Conservation (phyloP, 64 coral and sea anemone genomes). For the Cladopsammia gracilis region DNA sequence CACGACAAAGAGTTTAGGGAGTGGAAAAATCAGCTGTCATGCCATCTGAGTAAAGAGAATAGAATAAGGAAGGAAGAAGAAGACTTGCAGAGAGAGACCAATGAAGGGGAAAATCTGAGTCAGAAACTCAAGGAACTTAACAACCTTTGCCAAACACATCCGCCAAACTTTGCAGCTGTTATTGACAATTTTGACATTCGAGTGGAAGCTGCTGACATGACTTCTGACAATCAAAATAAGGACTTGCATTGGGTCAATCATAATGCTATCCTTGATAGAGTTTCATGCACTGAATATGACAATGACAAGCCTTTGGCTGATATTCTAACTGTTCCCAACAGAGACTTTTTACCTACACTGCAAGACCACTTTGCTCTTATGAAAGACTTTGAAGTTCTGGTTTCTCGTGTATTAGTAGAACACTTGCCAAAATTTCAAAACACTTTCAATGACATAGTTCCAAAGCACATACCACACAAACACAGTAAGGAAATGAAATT, state of each 20-base stretch:
- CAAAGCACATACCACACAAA: conserved; percentile 20
- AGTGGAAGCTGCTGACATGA: background rate
- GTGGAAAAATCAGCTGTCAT: background rate
- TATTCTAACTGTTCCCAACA: background rate
- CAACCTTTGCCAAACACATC: background rate
- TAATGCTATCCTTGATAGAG: conserved; percentile 17
- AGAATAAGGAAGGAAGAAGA: background rate
- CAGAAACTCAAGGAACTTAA: background rate
- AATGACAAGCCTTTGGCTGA: conserved; percentile 9
- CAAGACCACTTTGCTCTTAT: background rate
- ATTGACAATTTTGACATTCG: background rate
- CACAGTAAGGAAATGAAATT: conserved; percentile 3
- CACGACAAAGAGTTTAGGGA: background rate
- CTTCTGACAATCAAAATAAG: conserved; percentile 15
- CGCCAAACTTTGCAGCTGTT: background rate
- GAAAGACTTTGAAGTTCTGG: conserved; percentile 25
- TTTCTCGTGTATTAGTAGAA: conserved; percentile 14
- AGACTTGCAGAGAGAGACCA: background rate
- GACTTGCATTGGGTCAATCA: conserved; percentile 49
- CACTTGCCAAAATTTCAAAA: background rate
- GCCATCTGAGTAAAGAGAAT: background rate
- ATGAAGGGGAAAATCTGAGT: background rate
- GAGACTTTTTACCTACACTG: background rate
- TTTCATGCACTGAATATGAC: conserved; percentile 12
- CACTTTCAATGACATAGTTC: background rate